Conservation (phyloP, 1,140 invertebrate genomes). For the Chironomus striatipennis region DNA sequence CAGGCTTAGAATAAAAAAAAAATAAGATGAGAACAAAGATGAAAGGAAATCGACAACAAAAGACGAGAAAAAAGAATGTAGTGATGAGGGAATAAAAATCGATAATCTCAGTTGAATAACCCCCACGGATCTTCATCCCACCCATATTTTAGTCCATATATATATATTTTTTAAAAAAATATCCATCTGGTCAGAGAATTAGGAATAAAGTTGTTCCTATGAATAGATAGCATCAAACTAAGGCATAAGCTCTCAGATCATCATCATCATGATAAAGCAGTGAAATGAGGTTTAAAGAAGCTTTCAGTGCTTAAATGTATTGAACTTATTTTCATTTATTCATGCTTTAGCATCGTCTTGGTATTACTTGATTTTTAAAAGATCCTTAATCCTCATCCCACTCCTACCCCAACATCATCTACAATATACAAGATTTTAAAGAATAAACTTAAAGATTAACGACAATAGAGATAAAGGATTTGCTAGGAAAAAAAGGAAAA, state of each 20-base stretch:
- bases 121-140: neutral
- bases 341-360: too few relatives aligned
- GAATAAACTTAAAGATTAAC: slow-evolving; percentile 3
- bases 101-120: too few relatives aligned
- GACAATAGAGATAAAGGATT: neutral
- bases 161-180: too few relatives aligned
- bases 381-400: neutral
- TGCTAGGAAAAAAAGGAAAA: neutral
- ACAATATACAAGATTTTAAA: neutral
- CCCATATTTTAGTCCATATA: neutral
- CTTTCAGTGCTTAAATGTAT: neutral
- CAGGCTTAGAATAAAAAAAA: neutral
- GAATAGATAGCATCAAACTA: too few relatives aligned
- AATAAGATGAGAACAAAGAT: neutral
- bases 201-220: too few relatives aligned
- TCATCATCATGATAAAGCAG: neutral
- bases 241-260: too few relatives aligned
- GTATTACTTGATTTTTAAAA: too few relatives aligned
- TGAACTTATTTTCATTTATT: too few relatives aligned
- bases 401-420: too few relatives aligned
- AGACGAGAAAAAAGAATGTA: neutral
- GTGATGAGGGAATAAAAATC: too few relatives aligned
- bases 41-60: neutral
- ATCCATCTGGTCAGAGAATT: too few relatives aligned
- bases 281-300: neutral